Evolutionary conservation across 2,113 vertebrate genomes (phyloP).

Genomic region (Calidris pygmaea): DNA sequence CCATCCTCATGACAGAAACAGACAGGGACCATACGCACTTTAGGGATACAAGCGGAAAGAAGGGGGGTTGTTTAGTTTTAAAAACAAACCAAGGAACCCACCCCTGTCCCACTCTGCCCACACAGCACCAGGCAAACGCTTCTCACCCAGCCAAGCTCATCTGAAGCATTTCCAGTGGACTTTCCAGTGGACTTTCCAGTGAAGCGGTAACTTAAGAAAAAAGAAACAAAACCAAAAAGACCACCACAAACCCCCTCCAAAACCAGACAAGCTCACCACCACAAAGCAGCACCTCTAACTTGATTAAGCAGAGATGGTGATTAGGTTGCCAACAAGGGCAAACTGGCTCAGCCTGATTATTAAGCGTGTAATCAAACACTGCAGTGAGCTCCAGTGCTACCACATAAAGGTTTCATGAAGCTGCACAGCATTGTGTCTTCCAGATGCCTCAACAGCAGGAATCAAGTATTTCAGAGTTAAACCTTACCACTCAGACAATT

Average conservation of each 20-base stretch:
- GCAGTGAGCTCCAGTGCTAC: not conserved
- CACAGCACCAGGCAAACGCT: not conserved
- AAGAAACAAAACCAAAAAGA: not conserved
- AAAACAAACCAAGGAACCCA: not conserved
- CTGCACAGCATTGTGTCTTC: not conserved
- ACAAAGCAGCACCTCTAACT: not conserved
- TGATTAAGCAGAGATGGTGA: not conserved
- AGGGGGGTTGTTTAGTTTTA: not conserved
- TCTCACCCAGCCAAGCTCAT: not conserved
- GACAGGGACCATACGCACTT: not conserved
- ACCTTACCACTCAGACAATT: fast-evolving
- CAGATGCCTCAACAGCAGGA: not conserved
- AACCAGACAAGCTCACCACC: not conserved
- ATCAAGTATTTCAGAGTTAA: not conserved
- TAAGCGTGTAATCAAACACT: not conserved
- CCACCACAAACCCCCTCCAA: fast-evolving
- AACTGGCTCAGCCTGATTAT: not conserved
- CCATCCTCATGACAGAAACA: not conserved
- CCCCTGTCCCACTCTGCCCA: not conserved
- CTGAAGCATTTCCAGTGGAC: not conserved
- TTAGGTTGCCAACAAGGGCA: not conserved
- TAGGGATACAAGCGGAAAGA: not conserved
- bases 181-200: not conserved
- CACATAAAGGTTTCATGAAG: not conserved
- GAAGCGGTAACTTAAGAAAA: not conserved